Conservation (phyloP, 2,113 vertebrate genomes). For the Cervus canadensis region DNA sequence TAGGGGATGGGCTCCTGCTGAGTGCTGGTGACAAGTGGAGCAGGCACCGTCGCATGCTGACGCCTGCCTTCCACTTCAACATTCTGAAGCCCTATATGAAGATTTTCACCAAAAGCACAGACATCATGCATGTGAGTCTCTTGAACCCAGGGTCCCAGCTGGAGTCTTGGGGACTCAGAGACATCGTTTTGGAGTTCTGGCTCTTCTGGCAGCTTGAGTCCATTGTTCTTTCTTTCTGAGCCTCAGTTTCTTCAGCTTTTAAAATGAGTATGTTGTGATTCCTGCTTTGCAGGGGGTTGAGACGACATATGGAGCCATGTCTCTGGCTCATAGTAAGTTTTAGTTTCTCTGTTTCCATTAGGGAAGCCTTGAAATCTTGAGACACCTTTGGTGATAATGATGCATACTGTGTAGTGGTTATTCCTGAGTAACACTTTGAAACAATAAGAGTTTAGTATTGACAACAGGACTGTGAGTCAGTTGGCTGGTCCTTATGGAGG, state of each 20-base stretch:
- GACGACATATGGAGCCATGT: not conserved
- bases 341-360: not conserved
- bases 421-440: not conserved
- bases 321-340: not conserved
- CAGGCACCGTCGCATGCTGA: conserved; percentile 83
- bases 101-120: conserved; percentile 81
- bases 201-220: not conserved
- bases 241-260: not conserved
- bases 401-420: not conserved
- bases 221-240: not conserved
- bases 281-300: not conserved
- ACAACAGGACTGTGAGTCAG: not conserved
- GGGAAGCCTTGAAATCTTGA: not conserved
- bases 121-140: conserved; percentile 85
- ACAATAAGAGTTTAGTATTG: not conserved
- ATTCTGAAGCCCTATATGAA: conserved; percentile 84
- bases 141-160: not conserved
- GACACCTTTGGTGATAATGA: not conserved
- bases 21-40: conserved; percentile 86
- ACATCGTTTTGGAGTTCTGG: not conserved
- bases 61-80: conserved; percentile 89
- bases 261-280: not conserved
- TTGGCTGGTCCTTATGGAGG: not conserved
- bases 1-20: conserved; percentile 82
- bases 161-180: not conserved